Conservation (phyloP, 2,113 vertebrate species). For the Pelecanoides urinatrix region DNA sequence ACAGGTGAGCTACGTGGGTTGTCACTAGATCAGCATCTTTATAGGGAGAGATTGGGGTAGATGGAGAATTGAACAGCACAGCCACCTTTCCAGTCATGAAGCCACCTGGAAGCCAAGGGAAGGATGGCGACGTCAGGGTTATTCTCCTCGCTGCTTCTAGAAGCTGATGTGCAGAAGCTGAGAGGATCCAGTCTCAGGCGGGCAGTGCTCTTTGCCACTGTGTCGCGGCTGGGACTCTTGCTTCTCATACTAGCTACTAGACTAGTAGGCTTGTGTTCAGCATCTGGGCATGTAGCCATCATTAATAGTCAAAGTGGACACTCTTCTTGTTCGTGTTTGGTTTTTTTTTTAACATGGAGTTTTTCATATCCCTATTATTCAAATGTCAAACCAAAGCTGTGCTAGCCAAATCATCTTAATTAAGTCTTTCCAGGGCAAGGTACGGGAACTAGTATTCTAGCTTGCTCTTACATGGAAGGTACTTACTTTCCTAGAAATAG, state of each 20-base stretch:
- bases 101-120: not conserved
- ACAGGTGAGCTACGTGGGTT: accelerated
- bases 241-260: not conserved
- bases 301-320: not conserved
- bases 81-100: not conserved
- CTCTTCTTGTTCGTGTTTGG: not conserved
- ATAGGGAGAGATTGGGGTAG: not conserved
- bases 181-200: not conserved
- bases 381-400: not conserved
- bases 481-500: not conserved
- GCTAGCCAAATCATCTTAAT: not conserved
- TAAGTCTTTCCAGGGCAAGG: not conserved
- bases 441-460: not conserved
- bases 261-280: not conserved
- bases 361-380: not conserved
- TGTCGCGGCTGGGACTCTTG: not conserved
- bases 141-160: not conserved
- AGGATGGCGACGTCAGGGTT: accelerated
- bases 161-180: not conserved
- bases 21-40: not conserved
- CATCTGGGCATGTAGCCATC: not conserved
- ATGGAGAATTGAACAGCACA: not conserved
- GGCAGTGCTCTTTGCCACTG: not conserved
- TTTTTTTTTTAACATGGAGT: not conserved
- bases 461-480: not conserved